Percentiles rank a stretch among this genome's conserved stretches.
phyloP scores from a whole-genome alignment of 1,140 invertebrate species.

The Caligus rogercresseyi region DNA sequence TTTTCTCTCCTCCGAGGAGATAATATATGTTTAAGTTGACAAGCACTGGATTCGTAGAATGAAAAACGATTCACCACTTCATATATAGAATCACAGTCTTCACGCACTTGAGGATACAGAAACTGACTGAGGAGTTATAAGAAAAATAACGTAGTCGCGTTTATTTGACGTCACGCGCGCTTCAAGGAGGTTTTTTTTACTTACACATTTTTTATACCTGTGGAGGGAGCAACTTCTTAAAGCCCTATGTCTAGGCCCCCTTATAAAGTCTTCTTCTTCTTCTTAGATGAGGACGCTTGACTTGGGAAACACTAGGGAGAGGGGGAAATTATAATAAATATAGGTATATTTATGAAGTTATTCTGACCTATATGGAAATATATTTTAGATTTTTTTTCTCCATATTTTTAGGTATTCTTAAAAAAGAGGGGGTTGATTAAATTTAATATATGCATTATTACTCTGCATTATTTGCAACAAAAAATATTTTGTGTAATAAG shows the following conservation, averaged over 20 bases:
- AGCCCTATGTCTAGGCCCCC: too few relatives aligned
- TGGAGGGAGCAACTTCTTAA: not conserved
- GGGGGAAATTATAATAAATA: not conserved
- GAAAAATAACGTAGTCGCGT: not conserved
- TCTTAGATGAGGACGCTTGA: not conserved
- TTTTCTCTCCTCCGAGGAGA: too few relatives aligned
- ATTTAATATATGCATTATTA: not conserved
- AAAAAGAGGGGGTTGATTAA: too few relatives aligned
- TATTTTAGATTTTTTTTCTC: too few relatives aligned
- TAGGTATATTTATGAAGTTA: not conserved
- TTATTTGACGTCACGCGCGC: not conserved
- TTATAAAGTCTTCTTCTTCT: too few relatives aligned
- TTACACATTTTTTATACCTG: not conserved
- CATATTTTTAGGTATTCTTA: too few relatives aligned
- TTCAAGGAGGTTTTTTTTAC: not conserved
- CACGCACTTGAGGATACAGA: not conserved
- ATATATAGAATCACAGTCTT: too few relatives aligned
- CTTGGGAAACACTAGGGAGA: not conserved
- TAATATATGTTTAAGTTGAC: too few relatives aligned
- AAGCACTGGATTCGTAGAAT: too few relatives aligned
- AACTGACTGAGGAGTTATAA: not conserved
- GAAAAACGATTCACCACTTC: not conserved
- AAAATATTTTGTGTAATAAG: too few relatives aligned
- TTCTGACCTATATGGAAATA: not conserved
- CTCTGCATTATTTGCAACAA: not conserved